Percentiles rank a stretch among this genome's conserved stretches.
These are phyloP conservation scores for Pocillopora damicornis DNA, from an alignment of 64 coral and sea anemone species.

Conservation along the genomic window DNA sequence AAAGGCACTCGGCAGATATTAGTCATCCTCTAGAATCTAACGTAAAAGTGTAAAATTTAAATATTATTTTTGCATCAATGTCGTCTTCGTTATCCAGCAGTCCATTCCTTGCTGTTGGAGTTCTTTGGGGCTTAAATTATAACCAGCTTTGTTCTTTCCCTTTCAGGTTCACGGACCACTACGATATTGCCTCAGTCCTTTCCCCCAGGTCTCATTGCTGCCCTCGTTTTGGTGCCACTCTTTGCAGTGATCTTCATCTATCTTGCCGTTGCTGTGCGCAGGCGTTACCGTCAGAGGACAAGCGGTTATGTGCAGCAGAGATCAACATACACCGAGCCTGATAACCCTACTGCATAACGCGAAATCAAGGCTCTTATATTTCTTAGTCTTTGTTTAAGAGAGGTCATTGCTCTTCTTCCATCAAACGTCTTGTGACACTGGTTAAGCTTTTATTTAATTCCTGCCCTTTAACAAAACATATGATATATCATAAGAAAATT, in stretches of 20 bases:
- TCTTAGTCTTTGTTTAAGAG: no score
- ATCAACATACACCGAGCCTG: slow-evolving; percentile 25
- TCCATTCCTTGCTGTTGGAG: not conserved
- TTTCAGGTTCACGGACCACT: not conserved
- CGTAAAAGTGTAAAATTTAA: not conserved
- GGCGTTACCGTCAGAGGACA: slow-evolving; percentile 14
- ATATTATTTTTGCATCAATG: not conserved
- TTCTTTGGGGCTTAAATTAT: not conserved
- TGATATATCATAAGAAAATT: no score
- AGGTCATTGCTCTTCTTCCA: no score
- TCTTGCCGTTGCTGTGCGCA: slow-evolving; percentile 3
- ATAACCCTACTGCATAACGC: not conserved
- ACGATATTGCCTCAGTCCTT: not conserved
- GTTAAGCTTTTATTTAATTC: no score
- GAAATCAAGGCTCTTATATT: no score
- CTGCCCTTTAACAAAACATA: no score
- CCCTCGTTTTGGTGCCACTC: slow-evolving; percentile 23
- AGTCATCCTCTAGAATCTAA: no score
- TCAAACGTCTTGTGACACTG: no score
- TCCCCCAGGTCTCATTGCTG: slow-evolving; percentile 20
- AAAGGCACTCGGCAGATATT: no score
- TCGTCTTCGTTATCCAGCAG: not conserved
- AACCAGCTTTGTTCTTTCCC: not conserved
- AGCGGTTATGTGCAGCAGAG: slow-evolving; percentile 16
- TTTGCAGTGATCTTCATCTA: slow-evolving; percentile 12